Base-by-base conservation (phyloP, 2,888 invertebrate species). In the Phasia obesa region DNA sequence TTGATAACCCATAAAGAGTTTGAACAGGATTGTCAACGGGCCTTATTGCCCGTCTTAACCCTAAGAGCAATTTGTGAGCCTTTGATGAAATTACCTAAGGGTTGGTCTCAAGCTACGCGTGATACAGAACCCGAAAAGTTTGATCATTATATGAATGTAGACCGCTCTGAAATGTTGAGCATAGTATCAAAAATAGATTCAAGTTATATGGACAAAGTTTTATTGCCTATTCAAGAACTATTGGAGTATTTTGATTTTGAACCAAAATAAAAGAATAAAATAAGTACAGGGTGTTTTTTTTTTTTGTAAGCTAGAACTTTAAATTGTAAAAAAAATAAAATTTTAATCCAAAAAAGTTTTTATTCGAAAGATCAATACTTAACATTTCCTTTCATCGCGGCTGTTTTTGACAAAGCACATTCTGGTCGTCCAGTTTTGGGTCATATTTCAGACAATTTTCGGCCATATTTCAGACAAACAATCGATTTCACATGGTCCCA, bases 131-230 rank as follows among this genome's bases (percentile, higher is more conserved):
- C 89, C 0, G 87, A 89, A 15, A 87, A 86, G 31, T 92, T 92
- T 78, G 88, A 91, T 53, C 88, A 88, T 67, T 92, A 92, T 85
- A 87, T 89, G 53, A 91, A 91, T 73, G 84, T 73, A 0, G 90
- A 92, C 83, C 89, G 92, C 27, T 89, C 88, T 65, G 91, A 91
- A 76, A 88, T 91, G 79, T 87, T 92, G 65, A 65, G 87, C 11
- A 84, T 90, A 27, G 87, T 91, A 21, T 90, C 92, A 73, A 69
- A 87, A 44, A 84, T 88, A 17, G 91, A 92, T 87, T 75, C 87
- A n/a, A 88, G 84, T 19, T 92, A 88, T 64, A 87, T 86, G 19
- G 87, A 89, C 49, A 84, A 86, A 4, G 87, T 92, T 31, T 81
- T 89, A 81, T 85, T 86, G 11, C 87, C 91, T 11, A 84, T 90